Evolutionary conservation across 2,888 invertebrate species (phyloP).

Genomic region (Orchesellides sinensis): DNA sequence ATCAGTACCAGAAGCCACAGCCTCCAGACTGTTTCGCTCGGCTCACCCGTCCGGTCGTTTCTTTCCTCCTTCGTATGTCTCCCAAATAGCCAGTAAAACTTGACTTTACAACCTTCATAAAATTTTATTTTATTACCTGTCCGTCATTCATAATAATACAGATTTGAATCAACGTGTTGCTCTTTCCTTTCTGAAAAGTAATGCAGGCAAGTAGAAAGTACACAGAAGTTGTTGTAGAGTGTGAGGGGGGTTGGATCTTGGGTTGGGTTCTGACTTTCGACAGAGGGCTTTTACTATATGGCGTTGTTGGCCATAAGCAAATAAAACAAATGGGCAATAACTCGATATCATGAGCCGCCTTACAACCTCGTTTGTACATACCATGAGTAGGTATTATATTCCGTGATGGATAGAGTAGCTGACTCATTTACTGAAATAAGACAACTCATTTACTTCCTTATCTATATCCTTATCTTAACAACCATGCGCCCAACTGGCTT

Average conservation of each 20-base stretch:
- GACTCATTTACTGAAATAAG: slow-evolving; percentile 57
- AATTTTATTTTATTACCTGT: slow-evolving; percentile 67
- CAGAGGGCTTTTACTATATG: slow-evolving; percentile 8
- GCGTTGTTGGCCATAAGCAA: slow-evolving; percentile 54
- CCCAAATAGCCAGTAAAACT: slow-evolving; percentile 66
- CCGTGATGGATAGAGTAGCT: slow-evolving; percentile 22
- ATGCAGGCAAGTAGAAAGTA: background rate
- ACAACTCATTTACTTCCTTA: slow-evolving; percentile 61
- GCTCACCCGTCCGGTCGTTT: background rate
- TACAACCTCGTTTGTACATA: slow-evolving; percentile 48
- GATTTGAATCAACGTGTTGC: slow-evolving; percentile 61
- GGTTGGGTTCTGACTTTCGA: slow-evolving; percentile 49
- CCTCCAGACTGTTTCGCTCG: slow-evolving; percentile 1
- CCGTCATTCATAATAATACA: slow-evolving; percentile 65
- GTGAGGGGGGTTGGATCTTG: slow-evolving; percentile 59
- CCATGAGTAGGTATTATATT: too few relatives aligned
- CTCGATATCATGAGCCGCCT: slow-evolving; percentile 37
- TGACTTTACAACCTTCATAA: slow-evolving; percentile 66
- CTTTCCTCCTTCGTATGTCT: slow-evolving; percentile 53
- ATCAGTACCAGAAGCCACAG: slow-evolving; percentile 6
- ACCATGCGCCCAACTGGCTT: slow-evolving; percentile 59
- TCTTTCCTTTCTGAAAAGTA: slow-evolving; percentile 19
- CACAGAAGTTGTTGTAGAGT: slow-evolving; percentile 29
- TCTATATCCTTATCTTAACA: slow-evolving; percentile 55
- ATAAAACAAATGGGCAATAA: slow-evolving; percentile 59